These are phyloP conservation scores for Hemistola chrysoprasaria DNA, from an alignment of 2,888 invertebrate species.

Conservation along the genomic window DNA sequence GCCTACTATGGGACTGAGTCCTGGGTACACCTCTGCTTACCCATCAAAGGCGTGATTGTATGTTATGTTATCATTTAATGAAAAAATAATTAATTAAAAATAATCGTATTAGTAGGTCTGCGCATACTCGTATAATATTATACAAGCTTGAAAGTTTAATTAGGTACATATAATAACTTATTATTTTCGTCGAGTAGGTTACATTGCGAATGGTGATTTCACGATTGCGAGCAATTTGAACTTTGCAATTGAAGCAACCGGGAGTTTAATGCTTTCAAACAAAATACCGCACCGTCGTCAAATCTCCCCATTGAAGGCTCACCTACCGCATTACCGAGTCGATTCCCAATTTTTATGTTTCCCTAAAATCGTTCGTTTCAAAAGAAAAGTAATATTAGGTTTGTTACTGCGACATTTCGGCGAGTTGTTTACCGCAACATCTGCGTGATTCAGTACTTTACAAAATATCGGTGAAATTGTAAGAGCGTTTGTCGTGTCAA, in stretches of 20 bases:
- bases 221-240: too few species aligned
- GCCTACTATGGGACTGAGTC: too few species aligned
- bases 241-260: too few species aligned
- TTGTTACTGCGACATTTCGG: slow-evolving; percentile 24
- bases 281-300: not conserved
- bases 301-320: slow-evolving; percentile 17
- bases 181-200: not conserved
- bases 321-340: slow-evolving; percentile 9
- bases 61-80: too few species aligned
- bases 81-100: too few species aligned
- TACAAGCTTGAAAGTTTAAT: too few species aligned
- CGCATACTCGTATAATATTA: too few species aligned
- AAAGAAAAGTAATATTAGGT: slow-evolving; percentile 24
- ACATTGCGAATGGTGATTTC: too few species aligned
- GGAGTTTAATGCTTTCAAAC: not conserved
- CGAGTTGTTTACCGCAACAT: slow-evolving; percentile 27
- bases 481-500: slow-evolving; percentile 18
- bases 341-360: slow-evolving; percentile 23
- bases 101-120: too few species aligned
- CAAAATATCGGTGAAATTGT: slow-evolving; percentile 21
- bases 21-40: too few species aligned
- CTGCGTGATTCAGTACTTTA: slow-evolving; percentile 25
- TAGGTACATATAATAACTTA: too few species aligned
- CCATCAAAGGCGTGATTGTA: too few species aligned
- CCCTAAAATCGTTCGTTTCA: slow-evolving; percentile 12